Evolutionary conservation across 2,888 invertebrate genomes (phyloP).

Genomic region (Rapana venosa): DNA sequence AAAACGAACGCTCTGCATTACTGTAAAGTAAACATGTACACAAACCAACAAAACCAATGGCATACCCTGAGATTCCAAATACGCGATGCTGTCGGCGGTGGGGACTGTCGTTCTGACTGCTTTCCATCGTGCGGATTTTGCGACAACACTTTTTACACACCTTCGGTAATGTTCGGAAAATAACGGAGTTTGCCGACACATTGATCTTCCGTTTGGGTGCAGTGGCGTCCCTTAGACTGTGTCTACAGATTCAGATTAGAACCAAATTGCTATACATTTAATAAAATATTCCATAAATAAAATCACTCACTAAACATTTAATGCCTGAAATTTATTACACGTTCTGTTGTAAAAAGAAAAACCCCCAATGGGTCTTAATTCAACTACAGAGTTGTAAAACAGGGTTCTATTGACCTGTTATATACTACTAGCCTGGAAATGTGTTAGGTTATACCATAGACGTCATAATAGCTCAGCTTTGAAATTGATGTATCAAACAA

Average conservation of each 20-base stretch:
- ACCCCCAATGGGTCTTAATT: too few relatives aligned
- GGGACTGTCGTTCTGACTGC: conserved; percentile 66
- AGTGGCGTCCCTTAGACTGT: neutral
- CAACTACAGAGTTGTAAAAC: too few relatives aligned
- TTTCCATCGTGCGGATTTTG: conserved; percentile 61
- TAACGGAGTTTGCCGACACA: conserved; percentile 44
- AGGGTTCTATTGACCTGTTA: too few relatives aligned
- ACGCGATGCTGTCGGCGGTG: conserved; percentile 59
- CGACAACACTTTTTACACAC: conserved; percentile 62
- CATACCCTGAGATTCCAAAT: conserved; percentile 49
- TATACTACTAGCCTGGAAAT: too few relatives aligned
- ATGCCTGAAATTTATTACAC: too few relatives aligned
- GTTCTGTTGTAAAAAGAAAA: too few relatives aligned
- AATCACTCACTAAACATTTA: neutral
- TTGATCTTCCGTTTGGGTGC: neutral
- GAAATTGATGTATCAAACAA: too few relatives aligned
- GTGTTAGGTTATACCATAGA: too few relatives aligned
- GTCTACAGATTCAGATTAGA: neutral
- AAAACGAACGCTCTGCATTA: neutral
- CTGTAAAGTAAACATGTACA: neutral
- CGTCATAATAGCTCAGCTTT: too few relatives aligned
- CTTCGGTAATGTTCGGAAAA: conserved; percentile 47
- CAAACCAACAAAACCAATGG: conserved; percentile 34
- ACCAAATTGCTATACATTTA: neutral
- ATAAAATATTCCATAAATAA: neutral